Percentiles rank a stretch among this genome's conserved stretches.
phyloP scores from a whole-genome alignment of 2,888 invertebrate species.

The Cremastinae sp. region DNA sequence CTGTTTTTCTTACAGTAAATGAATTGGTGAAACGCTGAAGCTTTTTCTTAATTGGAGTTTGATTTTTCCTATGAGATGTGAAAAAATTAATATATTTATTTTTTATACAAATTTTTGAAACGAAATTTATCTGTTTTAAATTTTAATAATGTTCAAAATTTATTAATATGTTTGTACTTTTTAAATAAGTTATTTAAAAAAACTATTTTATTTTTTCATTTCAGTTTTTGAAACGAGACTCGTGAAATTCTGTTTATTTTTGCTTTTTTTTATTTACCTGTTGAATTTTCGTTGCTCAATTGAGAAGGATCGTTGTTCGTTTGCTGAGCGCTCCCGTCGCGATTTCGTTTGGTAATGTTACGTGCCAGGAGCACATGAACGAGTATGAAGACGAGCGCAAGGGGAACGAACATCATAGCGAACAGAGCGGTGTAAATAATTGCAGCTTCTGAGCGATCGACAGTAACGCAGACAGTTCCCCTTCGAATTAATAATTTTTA shows the following conservation, averaged over 20 bases:
- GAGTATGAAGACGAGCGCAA: slow-evolving; percentile 66
- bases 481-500: slow-evolving; percentile 56
- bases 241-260: neutral
- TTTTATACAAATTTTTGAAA: no score
- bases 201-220: neutral
- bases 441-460: slow-evolving; percentile 59
- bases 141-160: no score
- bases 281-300: slow-evolving; percentile 61
- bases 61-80: no score
- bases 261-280: slow-evolving; percentile 36
- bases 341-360: slow-evolving; percentile 67
- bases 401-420: slow-evolving; percentile 68
- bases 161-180: no score
- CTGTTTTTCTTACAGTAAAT: no score
- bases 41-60: no score
- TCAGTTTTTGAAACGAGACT: neutral
- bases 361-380: slow-evolving; percentile 68
- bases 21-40: no score
- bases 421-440: slow-evolving; percentile 66
- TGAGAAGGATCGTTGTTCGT: slow-evolving; percentile 62
- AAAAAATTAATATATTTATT: no score
- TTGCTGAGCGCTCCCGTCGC: slow-evolving; percentile 54
- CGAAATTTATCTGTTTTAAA: neutral
- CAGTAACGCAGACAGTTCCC: slow-evolving; percentile 64
- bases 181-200: no score